Percentiles rank a stretch among this genome's conserved stretches.
Conservation (phyloP, 2,797 vertebrate species). For the Spondyliosoma cantharus region DNA sequence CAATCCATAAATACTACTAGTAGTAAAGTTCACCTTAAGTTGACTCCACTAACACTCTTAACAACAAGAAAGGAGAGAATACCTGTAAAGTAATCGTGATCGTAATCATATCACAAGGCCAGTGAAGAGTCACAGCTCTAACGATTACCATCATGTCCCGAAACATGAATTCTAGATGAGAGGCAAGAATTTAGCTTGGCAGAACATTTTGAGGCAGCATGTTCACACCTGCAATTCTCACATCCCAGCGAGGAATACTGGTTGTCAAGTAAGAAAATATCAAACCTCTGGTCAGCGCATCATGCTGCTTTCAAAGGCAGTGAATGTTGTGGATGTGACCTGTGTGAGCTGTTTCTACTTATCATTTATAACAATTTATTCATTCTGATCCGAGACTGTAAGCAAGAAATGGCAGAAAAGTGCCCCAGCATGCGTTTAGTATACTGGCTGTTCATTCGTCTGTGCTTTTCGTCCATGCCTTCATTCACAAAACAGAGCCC, state of each 20-base stretch:
- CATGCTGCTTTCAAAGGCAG: neutral
- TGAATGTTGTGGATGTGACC: constrained; percentile 1
- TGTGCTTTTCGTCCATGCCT: neutral
- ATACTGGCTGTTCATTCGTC: neutral
- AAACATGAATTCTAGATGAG: constrained; percentile 3
- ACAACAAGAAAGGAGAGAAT: no score
- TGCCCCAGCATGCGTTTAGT: neutral
- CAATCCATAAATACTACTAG: no score
- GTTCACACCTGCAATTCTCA: constrained; percentile 15
- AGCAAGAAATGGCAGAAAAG: neutral
- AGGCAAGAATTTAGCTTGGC: neutral
- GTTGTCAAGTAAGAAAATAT: constrained; percentile 24
- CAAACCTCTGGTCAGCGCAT: neutral
- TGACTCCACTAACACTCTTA: no score
- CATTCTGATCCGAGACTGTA: neutral
- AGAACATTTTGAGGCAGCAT: neutral
- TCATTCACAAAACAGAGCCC: neutral
- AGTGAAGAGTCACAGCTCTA: no score
- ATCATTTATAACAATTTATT: neutral
- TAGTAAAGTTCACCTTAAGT: no score
- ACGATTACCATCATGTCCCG: neutral
- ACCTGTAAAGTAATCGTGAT: no score
- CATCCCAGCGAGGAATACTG: constrained; percentile 14
- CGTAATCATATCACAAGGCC: no score
- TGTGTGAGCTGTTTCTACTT: neutral